Base-by-base conservation (phyloP, 2,888 invertebrate species). In the Blastobasis adustella region DNA sequence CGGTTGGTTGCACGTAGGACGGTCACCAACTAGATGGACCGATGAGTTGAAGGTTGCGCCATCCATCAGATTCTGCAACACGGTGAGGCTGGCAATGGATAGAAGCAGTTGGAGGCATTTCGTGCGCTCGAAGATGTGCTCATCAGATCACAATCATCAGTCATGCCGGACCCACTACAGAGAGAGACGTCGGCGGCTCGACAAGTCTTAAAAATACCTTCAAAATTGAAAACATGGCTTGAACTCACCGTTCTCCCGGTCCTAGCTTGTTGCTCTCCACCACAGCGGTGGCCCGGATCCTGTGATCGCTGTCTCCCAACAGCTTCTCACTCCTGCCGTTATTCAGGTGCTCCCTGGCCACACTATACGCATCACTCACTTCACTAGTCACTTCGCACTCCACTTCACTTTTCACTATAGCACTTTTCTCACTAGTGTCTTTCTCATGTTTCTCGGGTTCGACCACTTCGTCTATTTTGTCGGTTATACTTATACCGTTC, bases 291-390 rank as follows among this genome's bases (percentile, higher is more conserved):
- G 91, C 90, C 63, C 91, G 88, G 69, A 91, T 83, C 75, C 91
- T 90, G 69, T 90, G 91, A 67, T 92, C 92, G 44, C 87, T 81
- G 59, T 92, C 91, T 7, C 93, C 93, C 66, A 94, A 90, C 73
- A 94, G 88, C 69, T 93, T 91, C 81, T 94, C 94, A 67, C 93
- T 93, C 61, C 93, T 88, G 49, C 94, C 94, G 92, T 94, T 94
- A 61, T 64, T 82, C 61, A 88, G 59, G 55, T 87, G 77, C 72
- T 87, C 86, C 58, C 84, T 72, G 45, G 75, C 87, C 49, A 82
- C 79, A 82, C 78, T 84, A 59, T 77, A 82, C 58, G 77, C 79
- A 60, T 82, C 84, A 77, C 82, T 80, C 67, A 89, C 90, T 71
- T 83, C 85, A 79, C 79, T 79, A 66, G 61, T 72, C 73, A 78